A percentile compares a stretch with the other conserved stretches of the same genome.
Conservation (phyloP, 1,140 invertebrate species). For the Armadillidium nasatum region DNA sequence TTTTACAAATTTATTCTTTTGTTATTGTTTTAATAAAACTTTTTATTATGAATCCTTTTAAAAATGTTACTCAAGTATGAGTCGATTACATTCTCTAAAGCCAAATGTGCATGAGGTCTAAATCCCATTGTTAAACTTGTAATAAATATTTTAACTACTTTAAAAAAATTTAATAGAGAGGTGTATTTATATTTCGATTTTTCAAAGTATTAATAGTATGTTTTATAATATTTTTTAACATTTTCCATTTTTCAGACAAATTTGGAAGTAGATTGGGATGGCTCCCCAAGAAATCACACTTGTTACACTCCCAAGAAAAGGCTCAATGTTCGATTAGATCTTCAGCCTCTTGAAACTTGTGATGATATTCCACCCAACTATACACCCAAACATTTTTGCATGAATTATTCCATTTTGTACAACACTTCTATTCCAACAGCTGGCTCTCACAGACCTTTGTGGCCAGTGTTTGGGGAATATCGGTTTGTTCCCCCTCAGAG, state of each 20-base stretch:
- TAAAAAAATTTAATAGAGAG: no score
- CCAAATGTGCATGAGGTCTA: no score
- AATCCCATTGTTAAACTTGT: no score
- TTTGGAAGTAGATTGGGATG: constrained; percentile 66
- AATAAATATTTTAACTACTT: no score
- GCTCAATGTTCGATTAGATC: constrained; percentile 17
- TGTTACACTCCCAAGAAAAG: constrained; percentile 56
- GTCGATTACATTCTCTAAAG: no score
- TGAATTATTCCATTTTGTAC: constrained; percentile 65
- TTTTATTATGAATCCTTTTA: no score
- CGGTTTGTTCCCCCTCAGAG: constrained; percentile 71
- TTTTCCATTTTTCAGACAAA: constrained; percentile 56
- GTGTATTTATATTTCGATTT: no score
- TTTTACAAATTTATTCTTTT: no score
- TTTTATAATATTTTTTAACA: background rate
- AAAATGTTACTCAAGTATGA: no score
- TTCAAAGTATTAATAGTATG: no score
- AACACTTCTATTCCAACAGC: constrained; percentile 60
- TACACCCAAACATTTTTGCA: constrained; percentile 62
- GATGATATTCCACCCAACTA: constrained; percentile 60
- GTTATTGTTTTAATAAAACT: no score
- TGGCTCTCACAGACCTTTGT: constrained; percentile 72
- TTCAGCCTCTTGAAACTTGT: constrained; percentile 56
- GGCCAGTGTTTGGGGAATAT: constrained; percentile 78
- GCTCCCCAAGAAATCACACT: constrained; percentile 60